Evolutionary conservation across 2,888 invertebrate species (phyloP), one percentile per base, ranked within the genome.

Genomic region (Drosophila formosana): DNA sequence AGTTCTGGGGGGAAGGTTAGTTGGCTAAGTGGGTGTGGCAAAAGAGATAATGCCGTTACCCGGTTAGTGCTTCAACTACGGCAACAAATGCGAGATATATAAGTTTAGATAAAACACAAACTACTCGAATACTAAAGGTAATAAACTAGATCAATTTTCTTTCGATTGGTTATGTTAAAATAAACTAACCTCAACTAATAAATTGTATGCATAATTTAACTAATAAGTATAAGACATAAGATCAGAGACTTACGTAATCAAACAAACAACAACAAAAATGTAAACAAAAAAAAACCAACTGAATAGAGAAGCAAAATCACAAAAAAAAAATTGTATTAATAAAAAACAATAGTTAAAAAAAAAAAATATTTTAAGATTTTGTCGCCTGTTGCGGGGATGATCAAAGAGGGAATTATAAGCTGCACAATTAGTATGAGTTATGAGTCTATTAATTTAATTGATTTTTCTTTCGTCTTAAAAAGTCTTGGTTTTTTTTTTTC

Each of bases 41-140:
- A 52, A 51, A 51, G 25, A 32, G 18, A 9, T 30, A 25, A 37
- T 45, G 47, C 53, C 37, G 34, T 23, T 30, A 52, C 76, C 66
- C 23, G 45, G 74, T 78, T 78, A 75, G 74, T 78, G 68, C 37
- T 67, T 47, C 37, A 46, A 74, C 74, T 67, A 74, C 51, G 74
- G 58, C 67, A 73, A 62, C 61, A 73, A 61, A 72, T 55, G 18
- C 28, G 13, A 56, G 28, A 67, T 34, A 32, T 43, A 18, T 43
- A 25, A 23, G 26, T 43, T 8, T 34, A 32, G 26, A 66, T 50
- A 65, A 47, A 49, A 61, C 60, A 32, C 57, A 72, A 75, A 72
- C 75, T 75, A 75, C 75, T 47, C 11, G 58, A 62, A 65, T 52
- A 66, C 78, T 69, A 74, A 77, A 39, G 6, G 37, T 23, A 66